phyloP scores from a whole-genome alignment of 2,113 vertebrate species.

The Melanerpes formicivorus region DNA sequence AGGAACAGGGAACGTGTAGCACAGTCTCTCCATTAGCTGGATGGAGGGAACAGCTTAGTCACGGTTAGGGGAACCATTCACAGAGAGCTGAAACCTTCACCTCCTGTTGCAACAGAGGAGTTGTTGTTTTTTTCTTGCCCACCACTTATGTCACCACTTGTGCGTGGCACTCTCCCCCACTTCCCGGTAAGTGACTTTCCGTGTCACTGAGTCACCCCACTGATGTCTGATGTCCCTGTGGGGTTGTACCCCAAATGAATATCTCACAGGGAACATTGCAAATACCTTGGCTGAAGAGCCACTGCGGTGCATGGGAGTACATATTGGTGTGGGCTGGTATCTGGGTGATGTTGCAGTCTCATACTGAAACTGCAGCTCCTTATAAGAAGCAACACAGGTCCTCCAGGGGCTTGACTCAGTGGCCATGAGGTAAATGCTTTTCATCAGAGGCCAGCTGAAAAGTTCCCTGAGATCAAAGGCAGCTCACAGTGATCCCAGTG shows the following conservation, averaged over 20 bases:
- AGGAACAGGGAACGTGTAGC: not conserved
- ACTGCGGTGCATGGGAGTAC: not conserved
- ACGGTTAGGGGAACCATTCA: not conserved
- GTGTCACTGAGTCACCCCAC: not conserved
- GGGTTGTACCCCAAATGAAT: not conserved
- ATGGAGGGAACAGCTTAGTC: conserved; percentile 58
- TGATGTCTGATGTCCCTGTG: not conserved
- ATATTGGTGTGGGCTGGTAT: not conserved
- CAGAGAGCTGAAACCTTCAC: conserved; percentile 15
- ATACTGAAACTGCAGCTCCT: not conserved
- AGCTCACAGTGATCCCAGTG: not conserved
- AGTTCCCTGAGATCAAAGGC: not conserved
- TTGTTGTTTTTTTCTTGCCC: conserved; percentile 7
- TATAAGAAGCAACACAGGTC: not conserved
- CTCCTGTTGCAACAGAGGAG: conserved; percentile 59
- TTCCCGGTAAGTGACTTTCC: conserved; percentile 9
- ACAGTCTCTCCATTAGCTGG: not conserved
- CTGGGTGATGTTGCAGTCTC: not conserved
- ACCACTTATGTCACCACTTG: conserved; percentile 29
- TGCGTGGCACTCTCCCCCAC: not conserved
- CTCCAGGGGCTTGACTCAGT: not conserved
- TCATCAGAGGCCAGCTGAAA: not conserved
- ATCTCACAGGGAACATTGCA: not conserved
- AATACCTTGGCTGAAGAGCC: not conserved
- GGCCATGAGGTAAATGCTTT: not conserved